Percentiles rank a stretch among this genome's conserved stretches.
phyloP scores from a whole-genome alignment of 2,888 invertebrate genomes.

The Mythimna pallens region DNA sequence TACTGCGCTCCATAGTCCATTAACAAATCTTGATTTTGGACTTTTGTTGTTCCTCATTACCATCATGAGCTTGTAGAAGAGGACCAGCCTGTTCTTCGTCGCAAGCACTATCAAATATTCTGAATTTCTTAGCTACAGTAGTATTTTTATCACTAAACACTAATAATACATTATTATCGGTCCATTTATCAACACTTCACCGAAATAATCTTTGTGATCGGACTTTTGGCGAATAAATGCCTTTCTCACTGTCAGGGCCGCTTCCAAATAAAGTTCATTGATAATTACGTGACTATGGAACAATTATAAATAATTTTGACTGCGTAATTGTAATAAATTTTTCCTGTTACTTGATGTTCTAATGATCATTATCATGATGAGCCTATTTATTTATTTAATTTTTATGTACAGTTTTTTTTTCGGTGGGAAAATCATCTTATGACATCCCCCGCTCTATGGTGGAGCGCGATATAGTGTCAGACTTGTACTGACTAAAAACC shows the following conservation, averaged over 20 bases:
- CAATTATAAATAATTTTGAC: constrained; percentile 2
- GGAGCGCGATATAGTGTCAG: too few relatives aligned
- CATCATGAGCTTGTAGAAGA: too few relatives aligned
- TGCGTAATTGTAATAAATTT: constrained; percentile 13
- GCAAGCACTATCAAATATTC: not conserved
- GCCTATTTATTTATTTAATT: too few relatives aligned
- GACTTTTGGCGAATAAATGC: constrained; percentile 27
- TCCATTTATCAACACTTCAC: constrained; percentile 49
- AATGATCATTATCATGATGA: not conserved
- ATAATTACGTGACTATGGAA: not conserved
- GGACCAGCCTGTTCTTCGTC: not conserved
- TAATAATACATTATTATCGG: constrained; percentile 37
- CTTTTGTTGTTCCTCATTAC: too few relatives aligned
- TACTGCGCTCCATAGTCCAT: too few relatives aligned
- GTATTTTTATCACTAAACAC: constrained; percentile 18
- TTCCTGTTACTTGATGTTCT: constrained; percentile 17
- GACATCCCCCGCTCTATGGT: too few relatives aligned
- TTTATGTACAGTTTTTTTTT: too few relatives aligned
- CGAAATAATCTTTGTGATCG: constrained; percentile 25
- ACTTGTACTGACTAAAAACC: too few relatives aligned
- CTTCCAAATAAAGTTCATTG: constrained; percentile 11
- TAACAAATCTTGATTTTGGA: too few relatives aligned
- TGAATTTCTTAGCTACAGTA: constrained; percentile 23
- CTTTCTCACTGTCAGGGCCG: not conserved
- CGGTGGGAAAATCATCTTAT: too few relatives aligned